A percentile compares a stretch with the other conserved stretches of the same genome.
Conservation (phyloP, 2,888 invertebrate genomes). For the Erebia palarica region DNA sequence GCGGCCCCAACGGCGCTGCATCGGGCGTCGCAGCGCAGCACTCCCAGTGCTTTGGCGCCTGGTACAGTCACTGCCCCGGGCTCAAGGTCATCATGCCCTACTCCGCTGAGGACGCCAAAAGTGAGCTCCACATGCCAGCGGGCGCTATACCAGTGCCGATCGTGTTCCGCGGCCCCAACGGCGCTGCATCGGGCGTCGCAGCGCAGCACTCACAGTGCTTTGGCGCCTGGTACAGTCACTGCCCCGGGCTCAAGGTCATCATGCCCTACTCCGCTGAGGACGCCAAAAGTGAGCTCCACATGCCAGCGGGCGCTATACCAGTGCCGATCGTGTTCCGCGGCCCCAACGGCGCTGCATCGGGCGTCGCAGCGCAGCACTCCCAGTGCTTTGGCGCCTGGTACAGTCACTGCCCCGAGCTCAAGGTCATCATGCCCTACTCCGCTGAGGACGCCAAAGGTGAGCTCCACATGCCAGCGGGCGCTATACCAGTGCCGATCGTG, state of each 20-base stretch:
- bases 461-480: constrained; percentile 98
- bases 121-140: constrained; percentile 99
- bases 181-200: constrained; percentile 96
- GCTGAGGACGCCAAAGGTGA: constrained; percentile 96
- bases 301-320: constrained; percentile 95
- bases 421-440: constrained; percentile 95
- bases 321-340: constrained; percentile 99
- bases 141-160: constrained; percentile 94
- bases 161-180: constrained; percentile 99
- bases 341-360: constrained; percentile 97
- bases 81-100: constrained; percentile 97
- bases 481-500: constrained; percentile 94
- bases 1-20: constrained; percentile 98
- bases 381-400: constrained; percentile 99
- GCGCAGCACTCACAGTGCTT: constrained; percentile 99
- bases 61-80: constrained; percentile 98
- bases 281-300: constrained; percentile 94
- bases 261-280: constrained; percentile 97
- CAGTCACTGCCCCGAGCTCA: constrained; percentile 97
- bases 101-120: constrained; percentile 94
- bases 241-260: constrained; percentile 97
- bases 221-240: constrained; percentile 98
- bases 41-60: constrained; percentile 98
- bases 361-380: constrained; percentile 98
- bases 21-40: constrained; percentile 98